Percentiles rank a stretch among this genome's conserved stretches.
Evolutionary conservation across 2,888 invertebrate genomes (phyloP).

Genomic region (Phymatocera aterrima): DNA sequence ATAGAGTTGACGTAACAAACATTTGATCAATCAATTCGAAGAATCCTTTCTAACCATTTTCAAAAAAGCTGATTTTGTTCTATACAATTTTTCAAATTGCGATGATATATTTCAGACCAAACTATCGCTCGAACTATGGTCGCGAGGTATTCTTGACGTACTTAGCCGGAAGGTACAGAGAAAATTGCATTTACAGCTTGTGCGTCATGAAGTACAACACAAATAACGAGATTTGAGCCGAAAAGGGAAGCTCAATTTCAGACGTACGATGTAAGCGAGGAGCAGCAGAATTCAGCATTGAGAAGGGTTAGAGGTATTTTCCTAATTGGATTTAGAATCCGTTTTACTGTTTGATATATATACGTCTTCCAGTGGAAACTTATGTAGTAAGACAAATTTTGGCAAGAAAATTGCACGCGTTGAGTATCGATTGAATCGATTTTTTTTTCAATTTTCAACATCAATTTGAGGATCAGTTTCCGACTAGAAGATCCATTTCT

Average conservation of each 20-base stretch:
- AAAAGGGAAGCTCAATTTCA: not conserved
- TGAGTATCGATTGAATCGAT: no score
- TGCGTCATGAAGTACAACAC: not conserved
- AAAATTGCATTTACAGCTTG: not conserved
- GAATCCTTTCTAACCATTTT: no score
- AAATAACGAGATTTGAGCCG: conserved; percentile 20
- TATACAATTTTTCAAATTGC: no score
- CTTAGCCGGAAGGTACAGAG: not conserved
- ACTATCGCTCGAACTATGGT: no score
- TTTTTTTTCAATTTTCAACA: no score
- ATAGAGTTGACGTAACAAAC: no score
- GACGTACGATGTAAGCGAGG: not conserved
- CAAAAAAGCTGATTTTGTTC: no score
- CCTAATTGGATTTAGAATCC: not conserved
- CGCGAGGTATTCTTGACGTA: not conserved
- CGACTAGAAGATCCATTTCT: no score
- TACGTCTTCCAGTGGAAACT: not conserved
- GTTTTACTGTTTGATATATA: not conserved
- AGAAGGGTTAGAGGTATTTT: not conserved
- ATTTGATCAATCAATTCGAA: no score
- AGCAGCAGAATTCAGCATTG: conserved; percentile 1
- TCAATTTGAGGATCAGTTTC: no score
- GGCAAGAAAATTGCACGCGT: no score
- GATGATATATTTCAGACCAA: no score
- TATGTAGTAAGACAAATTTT: not conserved